Evolutionary conservation across 2,888 invertebrate genomes (phyloP).

Genomic region (Apotomis betuletana): DNA sequence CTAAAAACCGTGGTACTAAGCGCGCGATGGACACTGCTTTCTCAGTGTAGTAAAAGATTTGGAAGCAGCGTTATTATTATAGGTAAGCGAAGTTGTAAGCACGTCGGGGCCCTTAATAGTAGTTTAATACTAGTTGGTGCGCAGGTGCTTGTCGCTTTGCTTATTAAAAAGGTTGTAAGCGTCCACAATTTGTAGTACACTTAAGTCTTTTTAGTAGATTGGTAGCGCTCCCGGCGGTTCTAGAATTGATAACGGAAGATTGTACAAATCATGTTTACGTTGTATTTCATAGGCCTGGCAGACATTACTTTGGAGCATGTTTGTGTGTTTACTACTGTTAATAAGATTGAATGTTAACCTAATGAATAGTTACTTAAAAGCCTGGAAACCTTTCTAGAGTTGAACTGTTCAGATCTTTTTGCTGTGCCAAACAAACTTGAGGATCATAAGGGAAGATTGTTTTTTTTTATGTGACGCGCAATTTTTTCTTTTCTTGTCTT

Average conservation of each 20-base stretch:
- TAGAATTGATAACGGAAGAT: slow-evolving; percentile 34
- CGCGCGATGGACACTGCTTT: slow-evolving; percentile 10
- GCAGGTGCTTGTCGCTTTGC: slow-evolving; percentile 32
- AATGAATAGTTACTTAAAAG: no score
- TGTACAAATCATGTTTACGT: slow-evolving; percentile 28
- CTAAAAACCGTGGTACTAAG: background rate
- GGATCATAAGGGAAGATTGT: no score
- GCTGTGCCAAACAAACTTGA: no score
- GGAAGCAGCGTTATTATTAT: slow-evolving; percentile 34
- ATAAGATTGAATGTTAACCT: no score
- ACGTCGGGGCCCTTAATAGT: slow-evolving; percentile 39
- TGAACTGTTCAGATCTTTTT: no score
- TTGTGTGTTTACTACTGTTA: no score
- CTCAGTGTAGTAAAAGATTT: background rate
- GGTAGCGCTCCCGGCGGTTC: background rate
- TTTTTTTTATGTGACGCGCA: no score
- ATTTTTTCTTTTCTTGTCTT: no score
- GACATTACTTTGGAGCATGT: background rate
- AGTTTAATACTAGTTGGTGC: slow-evolving; percentile 40
- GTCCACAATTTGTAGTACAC: background rate
- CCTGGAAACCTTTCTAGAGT: no score
- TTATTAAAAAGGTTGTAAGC: slow-evolving; percentile 16
- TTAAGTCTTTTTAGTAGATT: background rate
- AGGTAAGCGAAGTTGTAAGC: slow-evolving; percentile 33
- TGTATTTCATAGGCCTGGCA: slow-evolving; percentile 10